Evolutionary conservation across 2,113 vertebrate genomes (phyloP).

Genomic region (Phaethornis superciliosus): DNA sequence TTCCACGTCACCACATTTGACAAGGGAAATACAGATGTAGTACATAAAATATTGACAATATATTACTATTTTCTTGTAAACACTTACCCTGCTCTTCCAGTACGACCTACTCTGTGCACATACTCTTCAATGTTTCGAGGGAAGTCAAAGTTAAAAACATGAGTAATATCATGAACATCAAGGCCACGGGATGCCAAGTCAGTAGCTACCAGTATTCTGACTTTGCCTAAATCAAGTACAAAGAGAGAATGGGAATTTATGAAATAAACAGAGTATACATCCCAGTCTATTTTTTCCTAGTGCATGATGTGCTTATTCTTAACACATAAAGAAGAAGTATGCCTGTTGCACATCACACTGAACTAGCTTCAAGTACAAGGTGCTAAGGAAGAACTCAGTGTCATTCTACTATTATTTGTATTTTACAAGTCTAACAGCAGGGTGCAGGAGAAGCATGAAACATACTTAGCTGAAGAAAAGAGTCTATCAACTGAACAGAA

Average conservation of each 20-base stretch:
- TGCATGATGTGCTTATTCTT: background rate
- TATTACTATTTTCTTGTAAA: background rate
- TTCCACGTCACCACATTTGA: background rate
- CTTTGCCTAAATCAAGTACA: slow-evolving; percentile 79
- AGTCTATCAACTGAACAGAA: background rate
- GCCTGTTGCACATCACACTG: background rate
- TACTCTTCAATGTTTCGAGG: slow-evolving; percentile 97
- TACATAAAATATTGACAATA: background rate
- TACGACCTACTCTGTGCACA: slow-evolving; percentile 93
- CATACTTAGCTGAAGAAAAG: background rate
- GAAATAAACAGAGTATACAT: background rate
- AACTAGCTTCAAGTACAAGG: background rate
- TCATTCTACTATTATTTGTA: background rate
- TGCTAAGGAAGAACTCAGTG: background rate
- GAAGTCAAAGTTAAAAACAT: slow-evolving; percentile 95
- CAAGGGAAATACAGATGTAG: background rate
- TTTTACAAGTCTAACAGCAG: background rate
- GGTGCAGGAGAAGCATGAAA: background rate
- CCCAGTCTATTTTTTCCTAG: background rate
- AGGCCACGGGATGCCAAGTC: slow-evolving; percentile 94
- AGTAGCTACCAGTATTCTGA: slow-evolving; percentile 92
- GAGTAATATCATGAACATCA: slow-evolving; percentile 91
- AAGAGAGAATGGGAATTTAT: background rate
- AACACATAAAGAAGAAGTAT: background rate
- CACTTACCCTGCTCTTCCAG: slow-evolving; percentile 92